Evolutionary conservation across 2,797 vertebrate genomes (phyloP).

Genomic region (Sarcoramphus papa): DNA sequence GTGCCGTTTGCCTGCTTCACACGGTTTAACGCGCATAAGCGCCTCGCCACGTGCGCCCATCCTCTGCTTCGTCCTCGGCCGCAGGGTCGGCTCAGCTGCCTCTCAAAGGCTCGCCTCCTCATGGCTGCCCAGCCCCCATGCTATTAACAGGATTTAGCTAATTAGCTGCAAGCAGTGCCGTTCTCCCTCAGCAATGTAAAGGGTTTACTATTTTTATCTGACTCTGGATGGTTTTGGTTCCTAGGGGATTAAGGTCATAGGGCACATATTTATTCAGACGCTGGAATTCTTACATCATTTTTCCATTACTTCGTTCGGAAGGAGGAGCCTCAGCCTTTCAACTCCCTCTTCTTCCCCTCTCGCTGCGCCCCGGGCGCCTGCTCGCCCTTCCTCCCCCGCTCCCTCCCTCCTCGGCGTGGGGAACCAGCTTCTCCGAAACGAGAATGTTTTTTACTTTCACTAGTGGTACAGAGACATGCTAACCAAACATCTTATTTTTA

Average conservation of each 20-base stretch:
- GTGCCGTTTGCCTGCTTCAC: neutral
- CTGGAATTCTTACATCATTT: conserved; percentile 85
- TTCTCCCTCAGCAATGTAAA: conserved; percentile 43
- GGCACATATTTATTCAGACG: conserved; percentile 80
- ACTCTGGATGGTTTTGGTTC: conserved; percentile 71
- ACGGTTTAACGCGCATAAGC: fast-evolving
- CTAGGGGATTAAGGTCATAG: conserved; percentile 79
- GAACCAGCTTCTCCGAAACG: conserved; percentile 18
- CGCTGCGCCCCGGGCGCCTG: neutral
- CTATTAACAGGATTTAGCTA: conserved; percentile 21
- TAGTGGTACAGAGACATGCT: neutral
- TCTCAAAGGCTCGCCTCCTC: neutral
- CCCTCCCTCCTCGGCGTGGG: neutral
- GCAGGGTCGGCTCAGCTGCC: neutral
- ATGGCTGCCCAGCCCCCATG: neutral
- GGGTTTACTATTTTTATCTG: conserved; percentile 82
- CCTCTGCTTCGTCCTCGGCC: neutral
- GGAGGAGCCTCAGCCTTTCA: conserved; percentile 73
- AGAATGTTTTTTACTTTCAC: neutral
- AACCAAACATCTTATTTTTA: neutral
- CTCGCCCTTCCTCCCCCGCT: neutral
- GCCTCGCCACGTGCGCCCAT: fast-evolving
- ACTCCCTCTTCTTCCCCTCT: neutral
- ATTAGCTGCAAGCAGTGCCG: conserved; percentile 14
- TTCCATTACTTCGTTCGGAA: conserved; percentile 82